Percentiles rank a stretch among this genome's conserved stretches.
Conservation (phyloP, 1,140 invertebrate genomes). For the Pemphigus obesinymphae region DNA sequence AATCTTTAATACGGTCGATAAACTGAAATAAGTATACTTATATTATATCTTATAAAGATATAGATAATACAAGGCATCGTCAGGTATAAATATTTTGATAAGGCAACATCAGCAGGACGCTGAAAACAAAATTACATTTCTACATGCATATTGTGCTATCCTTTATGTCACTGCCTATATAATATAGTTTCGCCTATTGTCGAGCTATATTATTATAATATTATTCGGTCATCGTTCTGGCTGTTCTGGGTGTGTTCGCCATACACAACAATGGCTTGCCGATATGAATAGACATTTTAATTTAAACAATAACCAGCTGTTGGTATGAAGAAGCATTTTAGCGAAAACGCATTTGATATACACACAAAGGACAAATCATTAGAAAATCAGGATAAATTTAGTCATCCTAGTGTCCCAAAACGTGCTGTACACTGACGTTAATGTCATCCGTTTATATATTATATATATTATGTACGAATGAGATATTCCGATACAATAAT, state of each 20-base stretch:
- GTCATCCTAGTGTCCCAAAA: too few species aligned
- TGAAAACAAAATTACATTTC: not conserved
- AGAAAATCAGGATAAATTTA: not conserved
- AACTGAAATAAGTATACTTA: not conserved
- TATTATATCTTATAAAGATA: too few species aligned
- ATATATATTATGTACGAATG: too few species aligned
- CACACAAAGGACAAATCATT: not conserved
- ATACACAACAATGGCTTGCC: not conserved
- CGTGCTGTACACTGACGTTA: not conserved
- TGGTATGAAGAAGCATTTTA: not conserved
- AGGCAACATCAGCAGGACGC: not conserved
- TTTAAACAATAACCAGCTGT: not conserved
- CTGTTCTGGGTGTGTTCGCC: not conserved
- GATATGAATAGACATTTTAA: slow-evolving; percentile 31
- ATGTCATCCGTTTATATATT: not conserved
- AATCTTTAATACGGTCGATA: not conserved
- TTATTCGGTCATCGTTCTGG: slow-evolving; percentile 17
- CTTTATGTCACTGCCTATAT: not conserved
- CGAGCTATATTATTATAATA: not conserved
- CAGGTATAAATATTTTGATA: slow-evolving; percentile 11
- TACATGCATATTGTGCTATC: not conserved
- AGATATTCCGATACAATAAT: too few species aligned
- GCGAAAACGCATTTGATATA: too few species aligned
- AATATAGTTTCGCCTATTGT: not conserved
- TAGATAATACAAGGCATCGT: too few species aligned